Conservation (phyloP, 2,888 invertebrate species). For the Stenchaetothrips biformis region DNA sequence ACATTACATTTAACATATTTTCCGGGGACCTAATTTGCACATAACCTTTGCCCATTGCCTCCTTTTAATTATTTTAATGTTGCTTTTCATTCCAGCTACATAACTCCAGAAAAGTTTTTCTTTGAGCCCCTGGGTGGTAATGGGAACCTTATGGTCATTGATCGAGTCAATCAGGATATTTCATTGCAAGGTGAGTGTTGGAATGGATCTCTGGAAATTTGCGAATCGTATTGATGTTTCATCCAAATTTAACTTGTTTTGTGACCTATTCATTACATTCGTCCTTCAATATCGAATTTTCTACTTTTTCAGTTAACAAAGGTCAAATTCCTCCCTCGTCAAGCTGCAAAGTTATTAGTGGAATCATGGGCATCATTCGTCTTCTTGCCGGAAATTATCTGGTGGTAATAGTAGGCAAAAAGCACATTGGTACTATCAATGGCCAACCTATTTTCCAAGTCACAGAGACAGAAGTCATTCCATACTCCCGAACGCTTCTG, state of each 20-base stretch:
- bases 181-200: constrained; percentile 58
- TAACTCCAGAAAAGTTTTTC: constrained; percentile 84
- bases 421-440: constrained; percentile 75
- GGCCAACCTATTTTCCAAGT: constrained; percentile 75
- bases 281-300: not conserved
- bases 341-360: constrained; percentile 63
- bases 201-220: constrained; percentile 31
- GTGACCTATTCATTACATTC: not conserved
- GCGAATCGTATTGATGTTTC: constrained; percentile 36
- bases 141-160: constrained; percentile 75
- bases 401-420: constrained; percentile 79
- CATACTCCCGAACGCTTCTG: constrained; percentile 76
- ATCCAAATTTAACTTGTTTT: not conserved
- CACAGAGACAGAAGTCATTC: constrained; percentile 74
- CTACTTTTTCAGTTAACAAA: constrained; percentile 47
- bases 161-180: constrained; percentile 71
- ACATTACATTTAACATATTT: no score
- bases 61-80: no score
- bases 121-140: constrained; percentile 64
- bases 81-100: constrained; percentile 56
- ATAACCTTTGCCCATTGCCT: not conserved
- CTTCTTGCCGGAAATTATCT: constrained; percentile 82
- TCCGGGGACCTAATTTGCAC: not conserved
- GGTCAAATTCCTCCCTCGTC: constrained; percentile 60
- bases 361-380: constrained; percentile 79